Evolutionary conservation across 2,113 vertebrate genomes (phyloP).

Genomic region (Oenanthe melanoleuca): DNA sequence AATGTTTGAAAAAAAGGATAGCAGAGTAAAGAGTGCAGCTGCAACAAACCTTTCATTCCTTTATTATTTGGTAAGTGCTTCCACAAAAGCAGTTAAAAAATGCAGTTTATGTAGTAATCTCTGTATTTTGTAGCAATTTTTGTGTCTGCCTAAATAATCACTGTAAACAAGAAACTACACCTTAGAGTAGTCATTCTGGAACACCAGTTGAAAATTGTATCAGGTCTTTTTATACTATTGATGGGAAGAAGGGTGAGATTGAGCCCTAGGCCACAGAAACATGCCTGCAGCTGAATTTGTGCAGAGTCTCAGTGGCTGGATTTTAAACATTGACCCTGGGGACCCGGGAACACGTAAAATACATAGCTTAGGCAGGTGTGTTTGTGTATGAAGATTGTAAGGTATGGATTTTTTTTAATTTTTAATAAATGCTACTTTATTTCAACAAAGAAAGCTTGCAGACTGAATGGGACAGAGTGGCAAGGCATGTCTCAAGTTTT

Average conservation of each 20-base stretch:
- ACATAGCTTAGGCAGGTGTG: neutral
- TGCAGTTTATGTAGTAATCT: neutral
- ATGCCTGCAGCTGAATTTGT: neutral
- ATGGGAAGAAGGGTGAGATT: neutral
- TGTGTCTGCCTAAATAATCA: neutral
- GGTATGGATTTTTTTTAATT: neutral
- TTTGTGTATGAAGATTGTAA: neutral
- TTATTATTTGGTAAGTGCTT: slow-evolving; percentile 88
- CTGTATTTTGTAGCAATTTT: neutral
- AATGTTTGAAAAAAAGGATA: slow-evolving; percentile 96
- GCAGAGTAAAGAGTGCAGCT: slow-evolving; percentile 93
- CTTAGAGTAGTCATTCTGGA: neutral
- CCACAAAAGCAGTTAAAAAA: neutral
- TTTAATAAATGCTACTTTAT: neutral
- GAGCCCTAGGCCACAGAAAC: neutral
- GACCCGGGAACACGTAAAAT: neutral
- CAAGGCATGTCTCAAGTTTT: neutral
- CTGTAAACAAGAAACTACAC: neutral
- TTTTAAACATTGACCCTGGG: neutral
- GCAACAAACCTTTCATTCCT: slow-evolving; percentile 96
- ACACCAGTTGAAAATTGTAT: neutral
- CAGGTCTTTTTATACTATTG: neutral
- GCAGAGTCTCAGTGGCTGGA: neutral
- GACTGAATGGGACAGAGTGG: neutral
- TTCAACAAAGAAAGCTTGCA: neutral